Conservation (phyloP, 35 echinoderm and acorn worm species). For the Holothuria glaberrima region DNA sequence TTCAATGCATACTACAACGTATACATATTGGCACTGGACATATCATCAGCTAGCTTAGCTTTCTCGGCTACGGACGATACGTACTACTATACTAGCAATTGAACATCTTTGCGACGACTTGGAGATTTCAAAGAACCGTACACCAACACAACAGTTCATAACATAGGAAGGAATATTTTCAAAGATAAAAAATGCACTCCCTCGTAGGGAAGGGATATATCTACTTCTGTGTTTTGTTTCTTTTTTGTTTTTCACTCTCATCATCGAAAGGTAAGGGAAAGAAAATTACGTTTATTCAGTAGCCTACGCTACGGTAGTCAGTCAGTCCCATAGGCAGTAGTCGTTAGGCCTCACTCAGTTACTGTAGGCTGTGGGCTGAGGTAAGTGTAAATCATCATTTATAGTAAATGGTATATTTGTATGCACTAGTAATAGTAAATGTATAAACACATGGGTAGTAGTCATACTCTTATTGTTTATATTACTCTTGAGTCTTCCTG, state of each 20-base stretch:
- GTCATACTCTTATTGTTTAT: too few relatives aligned
- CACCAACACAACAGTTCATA: background rate
- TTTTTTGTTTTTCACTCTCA: conserved; percentile 16
- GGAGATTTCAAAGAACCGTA: background rate
- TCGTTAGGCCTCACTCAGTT: background rate
- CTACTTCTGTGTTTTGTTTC: background rate
- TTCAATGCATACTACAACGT: background rate
- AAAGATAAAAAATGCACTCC: conserved; percentile 12
- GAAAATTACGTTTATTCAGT: background rate
- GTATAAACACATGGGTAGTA: too few relatives aligned
- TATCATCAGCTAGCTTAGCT: too few relatives aligned
- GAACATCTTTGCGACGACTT: background rate
- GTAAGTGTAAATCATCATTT: too few relatives aligned
- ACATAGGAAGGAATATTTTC: too few relatives aligned
- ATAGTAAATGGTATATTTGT: too few relatives aligned
- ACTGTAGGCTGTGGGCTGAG: background rate
- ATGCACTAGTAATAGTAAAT: too few relatives aligned
- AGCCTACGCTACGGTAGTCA: background rate
- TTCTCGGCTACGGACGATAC: too few relatives aligned
- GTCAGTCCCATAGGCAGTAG: background rate
- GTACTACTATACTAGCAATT: background rate
- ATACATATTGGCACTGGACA: too few relatives aligned
- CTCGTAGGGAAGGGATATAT: conserved; percentile 31
- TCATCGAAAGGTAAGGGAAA: conserved; percentile 35
- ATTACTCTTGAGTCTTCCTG: too few relatives aligned